phyloP scores from a whole-genome alignment of 2,888 invertebrate species.

The Protophormia terraenovae region DNA sequence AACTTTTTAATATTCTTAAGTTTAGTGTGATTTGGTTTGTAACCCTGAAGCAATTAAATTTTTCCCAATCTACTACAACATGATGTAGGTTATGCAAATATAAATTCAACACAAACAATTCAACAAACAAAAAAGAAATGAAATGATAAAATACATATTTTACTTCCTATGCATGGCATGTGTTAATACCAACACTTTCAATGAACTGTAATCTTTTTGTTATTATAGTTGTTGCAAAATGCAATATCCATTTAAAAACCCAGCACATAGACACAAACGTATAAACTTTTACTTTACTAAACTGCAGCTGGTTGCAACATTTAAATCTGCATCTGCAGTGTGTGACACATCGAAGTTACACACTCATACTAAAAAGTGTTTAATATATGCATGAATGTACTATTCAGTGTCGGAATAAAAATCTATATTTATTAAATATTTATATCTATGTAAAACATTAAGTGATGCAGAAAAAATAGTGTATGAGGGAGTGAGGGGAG shows the following conservation, averaged over 20 bases:
- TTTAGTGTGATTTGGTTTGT: neutral
- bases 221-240: neutral
- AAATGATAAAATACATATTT: neutral
- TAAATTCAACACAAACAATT: neutral
- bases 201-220: constrained; percentile 41
- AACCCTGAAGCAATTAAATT: constrained; percentile 29
- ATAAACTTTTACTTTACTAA: constrained; percentile 1
- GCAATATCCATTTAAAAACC: constrained; percentile 12
- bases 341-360: constrained; percentile 3
- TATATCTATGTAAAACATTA: constrained; percentile 36
- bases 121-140: neutral
- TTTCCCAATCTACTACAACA: neutral
- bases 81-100: constrained; percentile 52
- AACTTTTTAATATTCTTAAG: neutral
- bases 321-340: constrained; percentile 44
- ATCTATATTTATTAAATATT: constrained; percentile 55
- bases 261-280: neutral
- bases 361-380: neutral
- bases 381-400: constrained; percentile 16
- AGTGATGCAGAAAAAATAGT: neutral
- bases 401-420: constrained; percentile 5
- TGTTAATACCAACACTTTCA: constrained; percentile 50
- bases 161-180: constrained; percentile 25
- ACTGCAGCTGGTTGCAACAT: constrained; percentile 28
- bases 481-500: neutral